Evolutionary conservation across 2,888 invertebrate genomes (phyloP).

Genomic region (Nymphalis urticae): DNA sequence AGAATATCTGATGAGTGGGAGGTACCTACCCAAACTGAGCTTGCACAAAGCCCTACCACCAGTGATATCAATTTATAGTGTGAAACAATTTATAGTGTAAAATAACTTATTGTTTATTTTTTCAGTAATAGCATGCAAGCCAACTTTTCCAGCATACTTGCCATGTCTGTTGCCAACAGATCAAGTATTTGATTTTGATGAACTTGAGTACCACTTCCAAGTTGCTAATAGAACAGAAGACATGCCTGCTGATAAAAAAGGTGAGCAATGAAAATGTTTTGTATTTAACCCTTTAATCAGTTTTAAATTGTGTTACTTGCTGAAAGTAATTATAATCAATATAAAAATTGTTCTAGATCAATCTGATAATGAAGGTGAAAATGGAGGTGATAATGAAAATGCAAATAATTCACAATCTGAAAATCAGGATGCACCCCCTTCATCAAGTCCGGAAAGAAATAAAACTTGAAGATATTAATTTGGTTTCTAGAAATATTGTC

Average conservation of each 20-base stretch:
- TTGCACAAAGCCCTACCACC: too few species aligned
- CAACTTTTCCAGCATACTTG: conserved; percentile 91
- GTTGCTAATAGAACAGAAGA: conserved; percentile 85
- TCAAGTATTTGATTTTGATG: conserved; percentile 96
- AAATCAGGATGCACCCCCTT: conserved; percentile 59
- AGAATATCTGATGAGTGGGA: too few species aligned
- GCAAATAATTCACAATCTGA: conserved; percentile 70
- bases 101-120: conserved; percentile 27
- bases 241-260: conserved; percentile 80
- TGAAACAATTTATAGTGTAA: not conserved
- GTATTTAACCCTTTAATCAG: too few species aligned
- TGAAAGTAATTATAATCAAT: not conserved
- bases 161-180: conserved; percentile 94
- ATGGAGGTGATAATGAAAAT: conserved; percentile 68
- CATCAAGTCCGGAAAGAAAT: conserved; percentile 69
- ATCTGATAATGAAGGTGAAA: conserved; percentile 77
- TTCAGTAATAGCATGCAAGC: conserved; percentile 93
- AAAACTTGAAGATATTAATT: conserved; percentile 58
- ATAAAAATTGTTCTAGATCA: conserved; percentile 53
- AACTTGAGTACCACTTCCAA: conserved; percentile 87
- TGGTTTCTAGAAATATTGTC: conserved; percentile 9
- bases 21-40: too few species aligned
- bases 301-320: too few species aligned
- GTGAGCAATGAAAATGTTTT: conserved; percentile 43
- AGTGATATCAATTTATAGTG: too few species aligned